Evolutionary conservation across 2,888 invertebrate species (phyloP).

Genomic region (Chironomus riparius): DNA sequence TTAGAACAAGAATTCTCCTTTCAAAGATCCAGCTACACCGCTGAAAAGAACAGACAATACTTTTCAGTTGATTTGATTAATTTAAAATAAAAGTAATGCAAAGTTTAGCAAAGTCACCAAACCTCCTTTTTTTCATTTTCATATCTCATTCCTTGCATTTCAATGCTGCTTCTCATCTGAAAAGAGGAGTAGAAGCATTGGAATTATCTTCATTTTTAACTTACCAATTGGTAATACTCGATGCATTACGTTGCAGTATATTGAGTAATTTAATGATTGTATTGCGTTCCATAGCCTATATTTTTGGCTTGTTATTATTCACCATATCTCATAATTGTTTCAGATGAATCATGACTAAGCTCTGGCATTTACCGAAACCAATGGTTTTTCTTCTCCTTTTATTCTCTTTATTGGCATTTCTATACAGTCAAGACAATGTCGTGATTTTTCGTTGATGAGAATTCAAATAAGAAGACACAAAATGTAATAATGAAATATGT

Average conservation of each 20-base stretch:
- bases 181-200: too few species aligned
- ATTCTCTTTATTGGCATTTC: neutral
- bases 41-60: too few species aligned
- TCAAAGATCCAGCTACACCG: too few species aligned
- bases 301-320: constrained; percentile 11
- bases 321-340: constrained; percentile 15
- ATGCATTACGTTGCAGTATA: neutral
- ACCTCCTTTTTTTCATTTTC: neutral
- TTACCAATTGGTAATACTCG: neutral
- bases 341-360: constrained; percentile 25
- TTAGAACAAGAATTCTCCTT: too few species aligned
- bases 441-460: neutral
- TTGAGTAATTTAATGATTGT: constrained; percentile 20
- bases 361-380: neutral
- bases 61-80: too few species aligned
- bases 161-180: neutral
- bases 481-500: neutral
- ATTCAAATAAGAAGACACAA: neutral
- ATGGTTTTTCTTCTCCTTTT: neutral
- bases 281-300: constrained; percentile 5
- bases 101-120: neutral
- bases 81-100: neutral
- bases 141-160: neutral
- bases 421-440: neutral
- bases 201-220: too few species aligned